These are phyloP conservation scores for Callyntrura sp. DNA, from an alignment of 2,888 invertebrate species.

Conservation along the genomic window DNA sequence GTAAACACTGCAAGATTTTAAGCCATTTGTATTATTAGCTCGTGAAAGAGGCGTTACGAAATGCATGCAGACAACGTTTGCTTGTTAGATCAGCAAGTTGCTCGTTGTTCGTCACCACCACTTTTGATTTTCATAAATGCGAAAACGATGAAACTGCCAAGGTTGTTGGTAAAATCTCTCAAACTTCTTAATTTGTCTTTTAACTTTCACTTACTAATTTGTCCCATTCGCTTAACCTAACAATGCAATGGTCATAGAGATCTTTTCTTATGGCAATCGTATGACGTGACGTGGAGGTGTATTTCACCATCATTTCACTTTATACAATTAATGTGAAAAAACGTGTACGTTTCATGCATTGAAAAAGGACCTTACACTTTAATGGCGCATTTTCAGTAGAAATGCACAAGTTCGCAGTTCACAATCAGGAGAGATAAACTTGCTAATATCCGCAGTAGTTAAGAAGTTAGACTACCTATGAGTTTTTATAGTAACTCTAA, in stretches of 20 bases:
- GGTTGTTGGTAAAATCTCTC: neutral
- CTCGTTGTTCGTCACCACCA: neutral
- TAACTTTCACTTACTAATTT: constrained; percentile 46
- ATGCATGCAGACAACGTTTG: neutral
- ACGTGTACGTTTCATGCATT: neutral
- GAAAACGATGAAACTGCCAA: neutral
- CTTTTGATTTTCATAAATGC: neutral
- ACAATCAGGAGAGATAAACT: neutral
- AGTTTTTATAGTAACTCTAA: no score
- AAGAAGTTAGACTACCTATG: no score
- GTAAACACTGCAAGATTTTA: neutral
- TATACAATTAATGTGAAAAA: neutral
- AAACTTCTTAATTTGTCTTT: constrained; percentile 28
- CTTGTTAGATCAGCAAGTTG: neutral
- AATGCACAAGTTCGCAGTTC: neutral
- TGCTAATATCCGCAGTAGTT: neutral
- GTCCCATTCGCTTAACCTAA: neutral
- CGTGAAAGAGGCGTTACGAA: constrained; percentile 8
- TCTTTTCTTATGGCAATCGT: neutral
- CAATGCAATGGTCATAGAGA: constrained; percentile 20
- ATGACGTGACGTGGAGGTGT: neutral
- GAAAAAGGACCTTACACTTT: neutral
- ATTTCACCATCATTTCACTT: neutral
- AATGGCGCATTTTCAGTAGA: neutral
- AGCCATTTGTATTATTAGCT: neutral